Evolutionary conservation across 2,113 vertebrate species (phyloP).

Genomic region (Thalassoma bifasciatum): DNA sequence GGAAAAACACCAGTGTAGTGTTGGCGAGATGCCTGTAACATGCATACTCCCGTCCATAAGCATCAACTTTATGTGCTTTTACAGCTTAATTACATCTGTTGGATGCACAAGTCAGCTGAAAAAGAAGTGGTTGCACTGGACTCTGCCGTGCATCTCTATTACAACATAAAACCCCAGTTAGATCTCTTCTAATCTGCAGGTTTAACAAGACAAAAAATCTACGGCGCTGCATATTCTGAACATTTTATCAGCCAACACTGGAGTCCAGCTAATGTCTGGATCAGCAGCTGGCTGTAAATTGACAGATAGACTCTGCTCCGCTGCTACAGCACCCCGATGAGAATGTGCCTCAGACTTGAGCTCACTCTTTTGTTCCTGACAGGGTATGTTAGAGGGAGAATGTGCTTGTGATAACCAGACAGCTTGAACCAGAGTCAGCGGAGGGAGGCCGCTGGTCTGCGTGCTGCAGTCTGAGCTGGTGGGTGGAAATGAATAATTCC

Average conservation of each 20-base stretch:
- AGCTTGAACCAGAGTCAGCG: constrained; percentile 32
- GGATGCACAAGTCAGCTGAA: too few relatives aligned
- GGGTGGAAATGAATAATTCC: constrained; percentile 74
- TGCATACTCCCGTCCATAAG: too few relatives aligned
- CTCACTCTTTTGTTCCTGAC: constrained; percentile 13
- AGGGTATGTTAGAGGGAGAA: not conserved
- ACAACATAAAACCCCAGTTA: too few relatives aligned
- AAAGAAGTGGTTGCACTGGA: too few relatives aligned
- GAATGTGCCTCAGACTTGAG: constrained; percentile 6
- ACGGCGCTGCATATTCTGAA: too few relatives aligned
- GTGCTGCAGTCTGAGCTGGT: constrained; percentile 43
- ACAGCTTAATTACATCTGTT: too few relatives aligned
- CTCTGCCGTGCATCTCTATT: too few relatives aligned
- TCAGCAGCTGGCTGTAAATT: constrained; percentile 18
- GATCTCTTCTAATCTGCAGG: constrained; percentile 8
- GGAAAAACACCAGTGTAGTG: too few relatives aligned
- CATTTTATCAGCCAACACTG: not conserved
- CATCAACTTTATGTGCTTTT: too few relatives aligned
- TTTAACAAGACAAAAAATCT: too few relatives aligned
- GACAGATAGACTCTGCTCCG: constrained; percentile 25
- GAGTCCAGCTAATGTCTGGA: not conserved
- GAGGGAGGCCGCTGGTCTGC: constrained; percentile 26
- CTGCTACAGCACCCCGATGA: constrained; percentile 8
- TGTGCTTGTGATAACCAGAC: constrained; percentile 36
- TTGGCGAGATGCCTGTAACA: too few relatives aligned